Percentiles rank a stretch among this genome's conserved stretches.
Evolutionary conservation across 2,888 invertebrate genomes (phyloP).

Genomic region (Cataglyphis altisquamis): DNA sequence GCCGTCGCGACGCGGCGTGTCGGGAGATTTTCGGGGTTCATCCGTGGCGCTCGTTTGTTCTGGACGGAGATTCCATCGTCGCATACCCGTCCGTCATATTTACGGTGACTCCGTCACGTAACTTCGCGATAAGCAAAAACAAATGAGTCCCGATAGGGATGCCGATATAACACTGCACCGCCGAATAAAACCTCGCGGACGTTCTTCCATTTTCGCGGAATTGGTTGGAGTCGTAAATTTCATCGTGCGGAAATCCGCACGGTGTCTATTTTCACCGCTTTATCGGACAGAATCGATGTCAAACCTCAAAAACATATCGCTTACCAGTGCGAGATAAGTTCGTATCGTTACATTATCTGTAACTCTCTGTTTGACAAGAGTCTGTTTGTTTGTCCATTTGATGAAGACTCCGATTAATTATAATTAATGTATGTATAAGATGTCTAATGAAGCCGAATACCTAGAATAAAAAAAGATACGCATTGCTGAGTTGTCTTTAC

Average conservation of each 20-base stretch:
- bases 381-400: neutral
- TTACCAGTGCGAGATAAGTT: neutral
- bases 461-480: conserved; percentile 1
- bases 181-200: conserved; percentile 76
- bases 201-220: conserved; percentile 76
- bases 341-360: conserved; percentile 16
- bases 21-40: conserved; percentile 71
- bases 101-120: conserved; percentile 79
- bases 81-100: conserved; percentile 81
- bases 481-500: neutral
- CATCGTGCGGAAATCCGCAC: conserved; percentile 67
- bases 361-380: neutral
- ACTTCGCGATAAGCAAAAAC: conserved; percentile 83
- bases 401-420: neutral
- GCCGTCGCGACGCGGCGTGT: conserved; percentile 48
- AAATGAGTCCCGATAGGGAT: conserved; percentile 82
- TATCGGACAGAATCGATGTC: conserved; percentile 69
- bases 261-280: conserved; percentile 64
- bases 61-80: conserved; percentile 77
- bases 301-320: conserved; percentile 33
- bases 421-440: neutral
- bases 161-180: conserved; percentile 68
- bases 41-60: conserved; percentile 74
- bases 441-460: conserved; percentile 8
- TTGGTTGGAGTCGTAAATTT: conserved; percentile 74